Conservation (phyloP, 2,113 vertebrate genomes). For the Ammospiza nelsoni region DNA sequence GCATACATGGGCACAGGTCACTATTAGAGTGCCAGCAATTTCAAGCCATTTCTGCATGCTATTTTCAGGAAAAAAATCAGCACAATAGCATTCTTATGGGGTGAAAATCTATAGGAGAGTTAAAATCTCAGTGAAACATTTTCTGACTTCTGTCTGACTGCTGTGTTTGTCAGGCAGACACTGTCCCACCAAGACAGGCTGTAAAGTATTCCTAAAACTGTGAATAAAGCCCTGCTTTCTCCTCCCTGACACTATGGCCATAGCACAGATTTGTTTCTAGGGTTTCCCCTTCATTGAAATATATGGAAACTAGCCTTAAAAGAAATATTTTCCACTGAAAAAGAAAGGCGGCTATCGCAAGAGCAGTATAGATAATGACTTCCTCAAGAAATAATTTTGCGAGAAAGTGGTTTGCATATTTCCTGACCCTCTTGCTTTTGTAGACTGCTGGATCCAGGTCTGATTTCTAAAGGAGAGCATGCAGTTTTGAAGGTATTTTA, state of each 20-base stretch:
- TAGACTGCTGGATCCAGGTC: background rate
- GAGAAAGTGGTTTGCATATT: background rate
- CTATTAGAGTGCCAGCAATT: conserved; percentile 48
- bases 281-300: background rate
- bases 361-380: background rate
- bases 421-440: background rate
- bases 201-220: background rate
- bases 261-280: background rate
- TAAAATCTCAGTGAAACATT: background rate
- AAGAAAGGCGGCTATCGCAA: background rate
- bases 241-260: background rate
- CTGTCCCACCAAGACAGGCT: background rate
- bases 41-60: conserved; percentile 38
- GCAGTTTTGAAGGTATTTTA: background rate
- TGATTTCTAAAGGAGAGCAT: conserved; percentile 29
- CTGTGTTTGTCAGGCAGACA: background rate
- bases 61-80: conserved; percentile 33
- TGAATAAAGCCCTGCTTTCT: background rate
- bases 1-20: conserved; percentile 35
- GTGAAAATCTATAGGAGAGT: conserved; percentile 18
- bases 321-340: background rate
- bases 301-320: background rate
- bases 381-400: background rate
- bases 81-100: background rate
- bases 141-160: background rate